Base-by-base conservation (phyloP, 2,888 invertebrate genomes). In the Cistogaster globosa region DNA sequence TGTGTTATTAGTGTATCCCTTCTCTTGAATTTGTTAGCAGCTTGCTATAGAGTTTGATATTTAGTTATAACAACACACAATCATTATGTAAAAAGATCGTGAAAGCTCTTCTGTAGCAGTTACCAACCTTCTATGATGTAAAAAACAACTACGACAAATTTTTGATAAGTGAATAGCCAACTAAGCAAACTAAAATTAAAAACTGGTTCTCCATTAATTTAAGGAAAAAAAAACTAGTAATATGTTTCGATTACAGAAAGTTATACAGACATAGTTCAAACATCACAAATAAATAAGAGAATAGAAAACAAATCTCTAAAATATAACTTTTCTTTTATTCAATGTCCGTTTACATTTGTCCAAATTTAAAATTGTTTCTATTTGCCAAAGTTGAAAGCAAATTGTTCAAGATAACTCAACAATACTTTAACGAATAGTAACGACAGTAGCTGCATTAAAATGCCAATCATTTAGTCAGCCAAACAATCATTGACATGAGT, bases 391-490 rank as follows among this genome's bases (percentile, higher is more conserved):
- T 32, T 32, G 32, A 6, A 32, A 8, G 32, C 32, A 32, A 32
- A 32, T 32, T 32, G 7, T 32, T 2, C 2, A 32, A 32, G 6
- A 32, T 32, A 8, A 7, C 32, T 32, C 5, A 32, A 32, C 6
- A 32, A 6, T 32, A 32, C 6, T 32, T 32, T 6, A 38, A 38
- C 8, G 38, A 38, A 38, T 38, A 38, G 36, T 7, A 53, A 20
- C 36, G 67, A 38, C 57, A 69, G 18, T 26, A 2, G 38, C 38
- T 26, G n/a, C 57, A 57, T 57, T 57, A 57, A 69, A 57, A 16
- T 57, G 69, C 57, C 69, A 69, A 69, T 69, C 69, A 69, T 42
- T 69, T 22, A 69, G 57, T 42, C 55, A 42, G 55, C 22, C 55
- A 12, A 69, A 42, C 55, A 38, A 26, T 9, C 55, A 57, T 55